phyloP scores from a whole-genome alignment of 2,888 invertebrate genomes.

The Rhimphoctona megacephalus region DNA sequence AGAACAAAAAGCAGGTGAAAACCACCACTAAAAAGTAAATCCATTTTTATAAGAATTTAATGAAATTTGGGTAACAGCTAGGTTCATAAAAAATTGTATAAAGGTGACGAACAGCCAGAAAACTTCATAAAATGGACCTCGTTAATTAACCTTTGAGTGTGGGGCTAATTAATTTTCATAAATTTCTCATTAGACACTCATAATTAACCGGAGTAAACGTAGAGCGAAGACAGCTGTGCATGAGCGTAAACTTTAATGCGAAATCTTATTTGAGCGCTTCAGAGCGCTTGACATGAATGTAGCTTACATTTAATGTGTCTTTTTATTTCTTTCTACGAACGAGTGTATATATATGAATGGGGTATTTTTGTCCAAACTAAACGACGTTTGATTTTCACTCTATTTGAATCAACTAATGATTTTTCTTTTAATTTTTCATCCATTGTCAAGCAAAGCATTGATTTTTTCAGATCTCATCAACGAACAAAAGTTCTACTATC shows the following conservation, averaged over 20 bases:
- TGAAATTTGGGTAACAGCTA: neutral
- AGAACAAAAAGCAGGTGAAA: neutral
- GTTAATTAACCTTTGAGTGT: slow-evolving; percentile 10
- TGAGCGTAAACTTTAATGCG: neutral
- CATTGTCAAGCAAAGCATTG: neutral
- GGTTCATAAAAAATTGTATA: neutral
- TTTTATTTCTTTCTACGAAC: neutral
- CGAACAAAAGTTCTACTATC: neutral
- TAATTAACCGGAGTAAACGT: slow-evolving; percentile 15
- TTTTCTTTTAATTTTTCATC: neutral
- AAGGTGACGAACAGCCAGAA: neutral
- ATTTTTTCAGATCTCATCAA: neutral
- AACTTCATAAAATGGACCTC: neutral
- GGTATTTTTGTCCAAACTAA: neutral
- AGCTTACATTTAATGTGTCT: slow-evolving; percentile 4
- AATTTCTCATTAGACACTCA: slow-evolving; percentile 8
- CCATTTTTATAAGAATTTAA: neutral
- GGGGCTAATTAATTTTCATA: slow-evolving; percentile 22
- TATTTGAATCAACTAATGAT: neutral
- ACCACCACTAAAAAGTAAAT: neutral
- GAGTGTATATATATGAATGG: neutral
- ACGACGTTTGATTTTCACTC: neutral
- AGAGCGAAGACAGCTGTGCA: slow-evolving; percentile 6
- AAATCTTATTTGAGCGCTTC: neutral
- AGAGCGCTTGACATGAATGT: slow-evolving; percentile 7